phyloP scores from a whole-genome alignment of 2,888 invertebrate genomes.

The Galerucella pusilla region DNA sequence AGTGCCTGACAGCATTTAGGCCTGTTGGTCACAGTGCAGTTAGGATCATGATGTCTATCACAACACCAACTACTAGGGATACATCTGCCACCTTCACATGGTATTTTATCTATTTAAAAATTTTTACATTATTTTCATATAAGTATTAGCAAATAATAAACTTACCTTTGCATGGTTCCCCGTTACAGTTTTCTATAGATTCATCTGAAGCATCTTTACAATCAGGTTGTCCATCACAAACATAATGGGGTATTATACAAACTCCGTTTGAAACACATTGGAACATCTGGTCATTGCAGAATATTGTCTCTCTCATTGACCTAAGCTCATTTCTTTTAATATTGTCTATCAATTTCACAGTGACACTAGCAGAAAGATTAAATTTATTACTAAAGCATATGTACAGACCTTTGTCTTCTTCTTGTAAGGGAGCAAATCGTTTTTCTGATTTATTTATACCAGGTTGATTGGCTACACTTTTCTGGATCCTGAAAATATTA shows the following conservation, averaged over 20 bases:
- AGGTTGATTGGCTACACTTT: slow-evolving; percentile 31
- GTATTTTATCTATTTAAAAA: slow-evolving; percentile 61
- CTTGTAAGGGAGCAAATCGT: slow-evolving; percentile 56
- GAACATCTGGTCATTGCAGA: slow-evolving; percentile 61
- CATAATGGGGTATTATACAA: slow-evolving; percentile 67
- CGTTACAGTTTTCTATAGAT: slow-evolving; percentile 60
- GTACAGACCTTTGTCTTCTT: slow-evolving; percentile 59
- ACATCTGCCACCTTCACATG: slow-evolving; percentile 67
- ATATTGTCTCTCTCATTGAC: slow-evolving; percentile 50
- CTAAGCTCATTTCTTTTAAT: slow-evolving; percentile 45
- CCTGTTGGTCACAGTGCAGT: slow-evolving; percentile 64
- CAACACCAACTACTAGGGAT: slow-evolving; percentile 69
- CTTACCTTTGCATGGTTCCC: slow-evolving; percentile 65
- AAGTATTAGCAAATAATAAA: not conserved
- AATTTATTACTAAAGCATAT: slow-evolving; percentile 61
- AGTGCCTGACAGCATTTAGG: slow-evolving; percentile 64
- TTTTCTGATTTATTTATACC: slow-evolving; percentile 58
- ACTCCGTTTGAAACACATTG: slow-evolving; percentile 58
- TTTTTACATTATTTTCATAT: not conserved
- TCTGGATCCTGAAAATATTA: slow-evolving; percentile 39
- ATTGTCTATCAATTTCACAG: slow-evolving; percentile 56
- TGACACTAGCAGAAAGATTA: slow-evolving; percentile 55
- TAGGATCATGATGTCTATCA: slow-evolving; percentile 64
- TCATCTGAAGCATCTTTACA: slow-evolving; percentile 69
- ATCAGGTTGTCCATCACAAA: slow-evolving; percentile 68